phyloP scores from a whole-genome alignment of 2,113 vertebrate species.

The Saguinus midas region DNA sequence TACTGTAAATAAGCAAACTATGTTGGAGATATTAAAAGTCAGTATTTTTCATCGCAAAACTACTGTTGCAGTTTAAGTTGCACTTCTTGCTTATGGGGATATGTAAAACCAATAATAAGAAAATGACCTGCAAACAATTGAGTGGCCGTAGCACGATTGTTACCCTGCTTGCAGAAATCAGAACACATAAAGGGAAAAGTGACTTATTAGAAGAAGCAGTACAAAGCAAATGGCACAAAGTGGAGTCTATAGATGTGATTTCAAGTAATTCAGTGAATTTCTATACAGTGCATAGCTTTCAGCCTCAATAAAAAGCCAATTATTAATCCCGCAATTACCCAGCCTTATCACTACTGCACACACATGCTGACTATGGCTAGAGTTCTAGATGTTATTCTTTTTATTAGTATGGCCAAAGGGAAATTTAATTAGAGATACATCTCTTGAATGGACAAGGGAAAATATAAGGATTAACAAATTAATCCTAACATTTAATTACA shows the following conservation, averaged over 20 bases:
- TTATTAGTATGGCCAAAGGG: constrained; percentile 73
- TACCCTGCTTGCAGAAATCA: constrained; percentile 51
- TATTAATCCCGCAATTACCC: constrained; percentile 83
- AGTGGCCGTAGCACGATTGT: constrained; percentile 56
- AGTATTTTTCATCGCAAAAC: constrained; percentile 70
- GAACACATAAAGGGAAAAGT: constrained; percentile 32
- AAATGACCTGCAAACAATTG: constrained; percentile 75
- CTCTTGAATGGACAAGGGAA: constrained; percentile 76
- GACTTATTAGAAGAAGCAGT: constrained; percentile 62
- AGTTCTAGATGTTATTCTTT: constrained; percentile 77
- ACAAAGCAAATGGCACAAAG: constrained; percentile 63
- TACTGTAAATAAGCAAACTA: constrained; percentile 56
- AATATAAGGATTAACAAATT: constrained; percentile 79
- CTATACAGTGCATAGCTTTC: constrained; percentile 75
- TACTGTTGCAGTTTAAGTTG: constrained; percentile 56
- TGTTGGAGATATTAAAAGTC: constrained; percentile 64
- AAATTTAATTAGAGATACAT: constrained; percentile 83
- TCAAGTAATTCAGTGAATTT: constrained; percentile 74
- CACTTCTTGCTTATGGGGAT: constrained; percentile 66
- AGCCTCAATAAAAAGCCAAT: constrained; percentile 77
- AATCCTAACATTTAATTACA: constrained; percentile 80
- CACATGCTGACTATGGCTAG: constrained; percentile 67
- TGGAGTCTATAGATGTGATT: constrained; percentile 67
- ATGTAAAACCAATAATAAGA: constrained; percentile 74
- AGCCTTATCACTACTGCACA: constrained; percentile 81